Evolutionary conservation across 1,140 invertebrate species (phyloP), one percentile per base, ranked within the genome.

Genomic region (Littorina saxatilis): DNA sequence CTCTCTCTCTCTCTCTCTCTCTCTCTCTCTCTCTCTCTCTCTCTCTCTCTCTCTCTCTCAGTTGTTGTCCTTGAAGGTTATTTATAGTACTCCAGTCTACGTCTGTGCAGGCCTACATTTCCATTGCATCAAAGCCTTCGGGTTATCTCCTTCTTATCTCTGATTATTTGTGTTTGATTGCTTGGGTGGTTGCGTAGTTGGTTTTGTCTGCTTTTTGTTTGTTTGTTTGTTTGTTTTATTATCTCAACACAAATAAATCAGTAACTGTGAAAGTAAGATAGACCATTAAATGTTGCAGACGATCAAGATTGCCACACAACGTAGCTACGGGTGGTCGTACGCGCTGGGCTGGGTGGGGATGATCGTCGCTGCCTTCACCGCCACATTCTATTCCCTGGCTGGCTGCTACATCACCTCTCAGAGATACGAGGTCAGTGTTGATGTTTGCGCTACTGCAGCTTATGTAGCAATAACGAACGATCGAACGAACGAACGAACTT

Each of bases 271-370:
- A 20, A 50, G 47, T 11, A 20, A 50, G 47, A 50, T 9, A 50
- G 47, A 50, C 9, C 9, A 20, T 11, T 9, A 50, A 20, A 50
- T 9, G 82, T 85, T 68, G n/a, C 83, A 91, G 90, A 58, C 73
- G 0, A 58, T 90, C 11, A 85, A 87, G 35, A 75, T 52, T 0
- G 83, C 83, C 15, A 89, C 88, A 11, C 58, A 63, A 15, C 82
- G 88, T 29, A 68, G 47, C 2, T 91, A 90, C 76, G 88, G 89
- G 27, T 91, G 86, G 81, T 91, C 90, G 3, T 91, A 91, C 79
- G 87, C 88, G 35, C 82, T 91, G 39, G 90, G 90, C 11, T 91
- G 90, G 90, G 84, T 90, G 13, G 90, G 87, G 11, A 90, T 91
- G 87, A 87, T 87, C 23, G 37, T 91, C 1, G 86, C 88, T 11